These are phyloP conservation scores for Pseudomyrmex dendroicus DNA, from an alignment of 1,140 invertebrate genomes.

Conservation along the genomic window DNA sequence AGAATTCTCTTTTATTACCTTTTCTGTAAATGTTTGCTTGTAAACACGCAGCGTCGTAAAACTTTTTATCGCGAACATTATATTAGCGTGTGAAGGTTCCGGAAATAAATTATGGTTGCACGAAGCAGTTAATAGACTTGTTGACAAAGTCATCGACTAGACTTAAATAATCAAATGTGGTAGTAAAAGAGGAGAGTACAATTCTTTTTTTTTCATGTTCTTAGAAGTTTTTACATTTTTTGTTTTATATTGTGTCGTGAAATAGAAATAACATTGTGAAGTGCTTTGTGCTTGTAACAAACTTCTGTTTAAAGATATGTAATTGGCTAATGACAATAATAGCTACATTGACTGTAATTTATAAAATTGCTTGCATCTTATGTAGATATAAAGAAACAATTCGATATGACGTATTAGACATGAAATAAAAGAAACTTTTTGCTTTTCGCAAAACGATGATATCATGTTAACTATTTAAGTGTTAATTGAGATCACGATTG, in stretches of 20 bases:
- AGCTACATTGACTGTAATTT: not conserved
- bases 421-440: not conserved
- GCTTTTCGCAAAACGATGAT: slow-evolving; percentile 3
- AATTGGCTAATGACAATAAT: not conserved
- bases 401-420: not conserved
- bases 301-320: too few relatives aligned
- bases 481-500: slow-evolving; percentile 38
- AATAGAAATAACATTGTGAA: too few relatives aligned
- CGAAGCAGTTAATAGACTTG: slow-evolving; percentile 35
- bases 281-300: too few relatives aligned
- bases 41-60: slow-evolving; percentile 41
- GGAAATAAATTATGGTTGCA: slow-evolving; percentile 45
- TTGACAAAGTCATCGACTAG: slow-evolving; percentile 36
- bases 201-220: too few relatives aligned
- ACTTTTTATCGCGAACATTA: slow-evolving; percentile 31
- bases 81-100: slow-evolving; percentile 19
- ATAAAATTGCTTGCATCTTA: slow-evolving; percentile 15
- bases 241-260: too few relatives aligned
- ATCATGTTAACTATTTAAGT: slow-evolving; percentile 23
- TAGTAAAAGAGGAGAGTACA: not conserved
- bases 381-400: not conserved
- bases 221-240: too few relatives aligned
- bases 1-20: not conserved
- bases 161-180: not conserved
- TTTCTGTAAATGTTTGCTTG: not conserved